phyloP scores from a whole-genome alignment of 2,797 vertebrate genomes.

The Hapalemur alaotrensis region DNA sequence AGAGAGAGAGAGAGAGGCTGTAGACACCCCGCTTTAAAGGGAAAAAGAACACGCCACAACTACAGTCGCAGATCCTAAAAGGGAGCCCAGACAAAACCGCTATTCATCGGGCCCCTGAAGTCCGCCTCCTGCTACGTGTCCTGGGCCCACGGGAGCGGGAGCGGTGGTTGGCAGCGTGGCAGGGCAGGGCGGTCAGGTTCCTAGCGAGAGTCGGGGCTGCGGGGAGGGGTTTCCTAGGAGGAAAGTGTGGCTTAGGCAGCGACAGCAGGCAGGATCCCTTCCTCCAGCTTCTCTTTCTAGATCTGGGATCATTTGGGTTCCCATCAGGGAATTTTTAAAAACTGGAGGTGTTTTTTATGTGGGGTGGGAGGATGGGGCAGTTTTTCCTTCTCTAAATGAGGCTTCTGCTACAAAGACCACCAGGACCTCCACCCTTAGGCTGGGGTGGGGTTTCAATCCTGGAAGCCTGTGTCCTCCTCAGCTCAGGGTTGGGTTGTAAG shows the following conservation, averaged over 20 bases:
- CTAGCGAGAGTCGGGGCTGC: conserved; percentile 30
- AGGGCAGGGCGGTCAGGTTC: conserved; percentile 44
- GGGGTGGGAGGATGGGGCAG: rapidly evolving
- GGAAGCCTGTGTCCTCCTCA: neutral
- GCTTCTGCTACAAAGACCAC: neutral
- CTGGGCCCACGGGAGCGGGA: neutral
- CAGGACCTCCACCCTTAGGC: neutral
- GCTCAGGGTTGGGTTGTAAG: neutral
- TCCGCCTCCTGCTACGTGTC: neutral
- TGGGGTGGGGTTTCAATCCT: too few relatives aligned
- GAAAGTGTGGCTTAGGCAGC: neutral
- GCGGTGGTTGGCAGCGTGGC: neutral
- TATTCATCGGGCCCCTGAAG: conserved; percentile 64
- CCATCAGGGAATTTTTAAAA: neutral
- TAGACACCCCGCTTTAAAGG: conserved; percentile 86
- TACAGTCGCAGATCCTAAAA: conserved; percentile 59
- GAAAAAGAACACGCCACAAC: conserved; percentile 58
- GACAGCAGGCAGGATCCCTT: neutral
- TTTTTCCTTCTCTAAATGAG: neutral
- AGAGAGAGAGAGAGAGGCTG: conserved; percentile 87
- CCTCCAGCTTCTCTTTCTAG: neutral
- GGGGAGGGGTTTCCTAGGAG: neutral
- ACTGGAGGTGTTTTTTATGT: neutral
- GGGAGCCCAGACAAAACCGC: conserved; percentile 75
- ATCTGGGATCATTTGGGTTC: neutral